Conservation (phyloP, 2,888 invertebrate genomes). For the Pristionchus mayeri region DNA sequence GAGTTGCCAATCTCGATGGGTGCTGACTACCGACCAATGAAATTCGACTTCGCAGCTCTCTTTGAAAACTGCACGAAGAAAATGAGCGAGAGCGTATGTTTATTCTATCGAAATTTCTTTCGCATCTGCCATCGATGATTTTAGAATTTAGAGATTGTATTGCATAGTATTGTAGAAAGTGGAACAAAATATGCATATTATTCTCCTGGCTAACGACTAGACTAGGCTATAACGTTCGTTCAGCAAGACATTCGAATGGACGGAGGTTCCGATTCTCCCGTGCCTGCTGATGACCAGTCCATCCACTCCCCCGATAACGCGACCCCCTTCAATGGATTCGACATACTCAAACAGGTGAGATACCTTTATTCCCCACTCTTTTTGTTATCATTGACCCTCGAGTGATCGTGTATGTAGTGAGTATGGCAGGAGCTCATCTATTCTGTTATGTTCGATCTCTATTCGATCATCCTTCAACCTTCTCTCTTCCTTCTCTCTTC, state of each 20-base stretch:
- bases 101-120: too few relatives aligned
- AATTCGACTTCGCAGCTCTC: constrained; percentile 55
- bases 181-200: too few relatives aligned
- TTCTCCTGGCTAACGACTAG: too few relatives aligned
- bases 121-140: too few relatives aligned
- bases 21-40: constrained; percentile 46
- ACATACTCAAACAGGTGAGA: constrained; percentile 41
- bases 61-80: constrained; percentile 53
- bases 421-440: too few relatives aligned
- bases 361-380: too few relatives aligned
- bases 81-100: constrained; percentile 23
- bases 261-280: constrained; percentile 73
- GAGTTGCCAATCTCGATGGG: constrained; percentile 43
- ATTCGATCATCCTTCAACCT: constrained; percentile 29
- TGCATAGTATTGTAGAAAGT: too few relatives aligned
- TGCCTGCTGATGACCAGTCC: constrained; percentile 66
- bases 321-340: not conserved
- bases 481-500: constrained; percentile 12
- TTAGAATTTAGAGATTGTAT: too few relatives aligned
- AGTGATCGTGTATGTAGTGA: not conserved
- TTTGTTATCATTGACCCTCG: not conserved
- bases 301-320: constrained; percentile 47
- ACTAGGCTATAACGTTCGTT: not conserved
- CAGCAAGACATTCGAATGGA: constrained; percentile 65
- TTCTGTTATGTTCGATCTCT: too few relatives aligned